Percentiles rank a stretch among this genome's conserved stretches.
phyloP scores from a whole-genome alignment of 2,797 vertebrate species.

The Odontamblyopus lacepedii region DNA sequence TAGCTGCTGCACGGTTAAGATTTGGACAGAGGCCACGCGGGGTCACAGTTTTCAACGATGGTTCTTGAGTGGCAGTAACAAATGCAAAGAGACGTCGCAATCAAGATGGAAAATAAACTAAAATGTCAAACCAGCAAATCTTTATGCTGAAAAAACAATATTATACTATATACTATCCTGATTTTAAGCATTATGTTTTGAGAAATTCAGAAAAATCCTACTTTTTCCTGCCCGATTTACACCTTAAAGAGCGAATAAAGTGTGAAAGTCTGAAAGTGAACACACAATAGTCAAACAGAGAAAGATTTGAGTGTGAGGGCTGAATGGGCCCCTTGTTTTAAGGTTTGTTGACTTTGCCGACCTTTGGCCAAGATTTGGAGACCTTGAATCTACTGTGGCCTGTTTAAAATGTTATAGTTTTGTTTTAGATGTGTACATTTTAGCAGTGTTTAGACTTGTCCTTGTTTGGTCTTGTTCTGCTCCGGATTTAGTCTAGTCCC shows the following conservation, averaged over 20 bases:
- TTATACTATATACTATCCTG: not conserved
- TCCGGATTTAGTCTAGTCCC: not conserved
- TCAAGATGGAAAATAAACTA: not conserved
- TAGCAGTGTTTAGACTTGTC: not conserved
- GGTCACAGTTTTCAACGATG: not conserved
- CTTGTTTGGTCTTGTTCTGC: not conserved
- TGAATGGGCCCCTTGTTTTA: conserved; percentile 3
- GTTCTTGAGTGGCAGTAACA: conserved; percentile 1
- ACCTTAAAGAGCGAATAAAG: not conserved
- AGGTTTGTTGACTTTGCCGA: conserved; percentile 1
- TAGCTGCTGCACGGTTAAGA: not conserved
- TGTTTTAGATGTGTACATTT: not conserved
- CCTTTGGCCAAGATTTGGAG: not conserved
- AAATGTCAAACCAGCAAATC: not conserved
- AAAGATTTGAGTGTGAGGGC: not conserved
- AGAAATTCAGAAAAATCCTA: not conserved
- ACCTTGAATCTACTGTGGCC: not conserved
- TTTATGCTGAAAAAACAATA: not conserved
- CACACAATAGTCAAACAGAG: not conserved
- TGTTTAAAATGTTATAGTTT: not conserved
- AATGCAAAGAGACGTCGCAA: not conserved
- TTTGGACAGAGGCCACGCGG: not conserved
- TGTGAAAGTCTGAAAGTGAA: not conserved
- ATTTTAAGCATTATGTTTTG: not conserved
- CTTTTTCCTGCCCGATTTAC: not conserved